Base-by-base conservation (phyloP, 2,888 invertebrate genomes). In the Bugula neritina region DNA sequence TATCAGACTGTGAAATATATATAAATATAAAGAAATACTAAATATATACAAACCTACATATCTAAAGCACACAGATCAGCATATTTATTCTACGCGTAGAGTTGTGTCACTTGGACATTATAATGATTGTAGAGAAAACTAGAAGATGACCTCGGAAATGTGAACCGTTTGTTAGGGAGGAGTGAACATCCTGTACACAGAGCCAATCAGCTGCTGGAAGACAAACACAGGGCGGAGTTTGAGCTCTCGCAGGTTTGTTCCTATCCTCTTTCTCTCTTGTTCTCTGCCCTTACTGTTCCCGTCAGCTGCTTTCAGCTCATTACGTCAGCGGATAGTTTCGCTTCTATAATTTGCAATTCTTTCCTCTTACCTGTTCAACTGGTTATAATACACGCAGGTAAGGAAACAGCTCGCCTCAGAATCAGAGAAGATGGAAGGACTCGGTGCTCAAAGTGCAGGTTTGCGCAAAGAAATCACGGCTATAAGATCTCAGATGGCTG, bases 401-500 rank as follows among this genome's bases (percentile, higher is more conserved):
- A 35, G 58, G 71, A 69, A 43, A 27, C 21, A 52, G 29, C 23
- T 54, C 17, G 35, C 54, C n/a, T 27, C 34, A 31, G 57, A 75
- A 17, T 55, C 69, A 2, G 81, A 92, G 90, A 92, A 92, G 89
- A 86, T 94, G 76, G 94, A 94, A 85, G 93, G 93, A 84, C 93
- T 93, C 0, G 92, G 93, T 25, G 92, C 92, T 0, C 93, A 94
- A 77, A 94, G 93, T 82, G 92, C 92, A 5, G 89, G 92, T 0
- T 84, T 94, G 74, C 94, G 94, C 84, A 91, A 94, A 74, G 94
- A 94, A 81, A 86, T 94, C 76, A 88, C 93, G 71, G 89, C 93
- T 31, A 84, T 94, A 72, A 88, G 93, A 10, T 92, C 93, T 77
- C 94, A 81, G 73, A 80, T 83, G 34, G 27, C 27, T 10, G 63